Evolutionary conservation across 2,113 vertebrate species (phyloP).

Genomic region (Syngnathus typhle): DNA sequence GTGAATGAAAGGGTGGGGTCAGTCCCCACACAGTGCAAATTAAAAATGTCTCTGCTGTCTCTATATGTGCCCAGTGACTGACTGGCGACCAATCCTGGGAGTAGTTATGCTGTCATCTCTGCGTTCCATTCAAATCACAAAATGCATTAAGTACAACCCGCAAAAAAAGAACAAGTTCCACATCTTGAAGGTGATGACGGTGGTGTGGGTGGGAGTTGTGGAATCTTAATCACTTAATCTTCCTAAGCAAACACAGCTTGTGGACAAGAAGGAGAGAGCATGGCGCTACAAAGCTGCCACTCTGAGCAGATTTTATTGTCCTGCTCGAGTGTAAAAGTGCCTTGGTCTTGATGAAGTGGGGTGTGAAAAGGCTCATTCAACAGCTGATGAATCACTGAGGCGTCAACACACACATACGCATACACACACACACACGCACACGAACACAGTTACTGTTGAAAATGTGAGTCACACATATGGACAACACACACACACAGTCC

Average conservation of each 20-base stretch:
- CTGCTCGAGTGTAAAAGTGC: conserved; percentile 30
- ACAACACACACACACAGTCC: conserved; percentile 1
- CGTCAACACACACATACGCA: conserved; percentile 26
- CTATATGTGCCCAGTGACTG: no score
- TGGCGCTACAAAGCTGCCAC: not conserved
- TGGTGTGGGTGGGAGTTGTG: not conserved
- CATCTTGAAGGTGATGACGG: not conserved
- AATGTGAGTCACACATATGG: conserved; percentile 32
- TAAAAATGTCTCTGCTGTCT: no score
- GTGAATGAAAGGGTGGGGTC: no score
- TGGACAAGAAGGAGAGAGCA: not conserved
- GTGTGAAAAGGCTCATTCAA: conserved; percentile 37
- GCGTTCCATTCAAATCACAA: not conserved
- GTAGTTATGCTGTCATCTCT: no score
- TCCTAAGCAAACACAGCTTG: not conserved
- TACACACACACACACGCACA: conserved; percentile 5
- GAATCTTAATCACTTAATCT: conserved; percentile 12
- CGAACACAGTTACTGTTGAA: conserved; percentile 13
- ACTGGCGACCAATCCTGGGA: no score
- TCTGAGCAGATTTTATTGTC: conserved; percentile 31
- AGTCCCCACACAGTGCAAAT: no score
- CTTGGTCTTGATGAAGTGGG: conserved; percentile 41
- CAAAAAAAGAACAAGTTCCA: not conserved
- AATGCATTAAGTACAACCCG: not conserved
- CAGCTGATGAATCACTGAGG: conserved; percentile 52